Evolutionary conservation across 1,140 invertebrate species (phyloP), one percentile per base, ranked within the genome.

Genomic region (Neodiprion pinetum): DNA sequence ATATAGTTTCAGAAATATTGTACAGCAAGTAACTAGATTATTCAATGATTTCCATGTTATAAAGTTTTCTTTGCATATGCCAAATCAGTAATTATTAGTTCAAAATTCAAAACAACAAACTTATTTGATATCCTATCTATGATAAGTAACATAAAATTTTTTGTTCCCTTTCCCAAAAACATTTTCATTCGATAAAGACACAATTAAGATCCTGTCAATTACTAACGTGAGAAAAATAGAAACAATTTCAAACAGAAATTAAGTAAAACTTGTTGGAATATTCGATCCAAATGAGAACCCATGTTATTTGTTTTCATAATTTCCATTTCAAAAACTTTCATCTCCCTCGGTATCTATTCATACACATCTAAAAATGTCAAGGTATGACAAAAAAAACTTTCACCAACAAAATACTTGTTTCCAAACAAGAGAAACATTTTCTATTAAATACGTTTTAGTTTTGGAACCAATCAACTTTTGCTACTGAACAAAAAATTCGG

Each of bases 241-340:
- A 73, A 61, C 53, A 71, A 71, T 50, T 50, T 74, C 72, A 73
- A 28, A 61, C 71, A 76, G 72, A 68, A 73, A 76, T 66, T 70
- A 21, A 80, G 73, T 76, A 76, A 50, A 76, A 72, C 72, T 76
- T 75, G 40, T 72, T 70, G 73, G 75, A 75, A 72, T 79, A 81
- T 75, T 71, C 79, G 75, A 79, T 74, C 71, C 74, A 23, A 72
- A 74, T 68, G 76, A 17, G 70, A 65, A 73, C 73, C 74, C 78
- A 75, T 21, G 17, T 82, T 71, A 78, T 67, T 47, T 77, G 71
- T 67, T 71, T 53, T 81, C 81, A 81, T 79, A 81, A 77, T 80
- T 79, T 72, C 76, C 80, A 83, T 78, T 21, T 40, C 74, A 67
- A 40, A 40, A 74, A 50, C 78, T 77, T 67, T 23, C 12, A 69